Evolutionary conservation across 1,140 invertebrate genomes (phyloP).

Genomic region (Nephila pilipes): DNA sequence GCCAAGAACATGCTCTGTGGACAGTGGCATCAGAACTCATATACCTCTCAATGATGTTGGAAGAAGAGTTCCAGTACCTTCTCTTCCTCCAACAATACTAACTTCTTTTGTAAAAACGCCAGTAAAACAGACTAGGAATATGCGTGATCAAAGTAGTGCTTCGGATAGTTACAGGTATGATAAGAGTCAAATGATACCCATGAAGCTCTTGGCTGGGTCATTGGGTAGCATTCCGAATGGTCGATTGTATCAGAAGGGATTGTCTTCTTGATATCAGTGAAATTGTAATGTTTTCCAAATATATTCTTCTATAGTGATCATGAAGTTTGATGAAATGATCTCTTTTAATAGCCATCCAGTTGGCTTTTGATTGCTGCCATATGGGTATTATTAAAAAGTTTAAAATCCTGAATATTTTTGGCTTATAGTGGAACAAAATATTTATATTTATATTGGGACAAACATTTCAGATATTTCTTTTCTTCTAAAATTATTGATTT

Average conservation of each 20-base stretch:
- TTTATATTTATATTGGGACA: background rate
- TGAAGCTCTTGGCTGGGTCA: constrained; percentile 54
- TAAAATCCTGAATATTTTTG: background rate
- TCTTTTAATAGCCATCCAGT: background rate
- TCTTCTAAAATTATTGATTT: background rate
- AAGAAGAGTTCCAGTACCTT: background rate
- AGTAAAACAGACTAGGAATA: constrained; percentile 34
- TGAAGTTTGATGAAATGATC: background rate
- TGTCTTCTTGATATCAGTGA: constrained; percentile 53
- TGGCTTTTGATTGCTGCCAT: background rate
- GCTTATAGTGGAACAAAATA: background rate
- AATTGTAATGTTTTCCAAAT: background rate
- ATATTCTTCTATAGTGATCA: background rate
- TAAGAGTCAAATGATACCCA: constrained; percentile 73
- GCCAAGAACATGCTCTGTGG: constrained; percentile 22
- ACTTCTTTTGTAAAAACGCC: constrained; percentile 72
- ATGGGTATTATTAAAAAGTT: background rate
- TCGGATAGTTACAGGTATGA: constrained; percentile 59
- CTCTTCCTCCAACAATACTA: constrained; percentile 64
- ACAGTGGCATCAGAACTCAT: constrained; percentile 6
- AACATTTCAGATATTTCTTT: background rate
- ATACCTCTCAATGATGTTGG: background rate
- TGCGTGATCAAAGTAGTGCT: background rate
- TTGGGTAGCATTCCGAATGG: constrained; percentile 31
- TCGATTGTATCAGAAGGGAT: constrained; percentile 64